phyloP scores from a whole-genome alignment of 30 jellyfish, hydroid and myxozoan genomes.

The Sanderia malayensis region DNA sequence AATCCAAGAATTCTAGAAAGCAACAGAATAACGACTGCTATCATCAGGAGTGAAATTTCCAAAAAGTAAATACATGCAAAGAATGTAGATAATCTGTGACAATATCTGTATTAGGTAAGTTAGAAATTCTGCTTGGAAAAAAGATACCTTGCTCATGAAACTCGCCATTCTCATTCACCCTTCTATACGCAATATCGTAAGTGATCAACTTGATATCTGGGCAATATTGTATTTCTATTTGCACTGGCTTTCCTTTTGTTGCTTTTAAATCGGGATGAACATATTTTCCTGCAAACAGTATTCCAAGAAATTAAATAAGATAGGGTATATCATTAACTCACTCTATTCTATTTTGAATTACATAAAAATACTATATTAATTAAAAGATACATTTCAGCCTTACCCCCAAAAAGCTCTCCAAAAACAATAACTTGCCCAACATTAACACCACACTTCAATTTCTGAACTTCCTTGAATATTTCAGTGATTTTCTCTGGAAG shows the following conservation, averaged over 20 bases:
- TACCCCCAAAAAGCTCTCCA: slow-evolving; percentile 97
- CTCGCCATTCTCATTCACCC: slow-evolving; percentile 11
- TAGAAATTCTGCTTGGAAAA: no score
- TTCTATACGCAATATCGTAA: slow-evolving; percentile 65
- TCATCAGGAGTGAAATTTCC: no score
- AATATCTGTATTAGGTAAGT: no score
- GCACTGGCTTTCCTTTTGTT: slow-evolving; percentile 53
- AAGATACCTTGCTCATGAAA: slow-evolving; percentile 8
- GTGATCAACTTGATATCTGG: slow-evolving; percentile 59
- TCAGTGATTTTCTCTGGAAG: slow-evolving; percentile 72
- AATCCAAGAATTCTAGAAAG: slow-evolving; percentile 73
- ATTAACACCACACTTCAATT: slow-evolving; percentile 21
- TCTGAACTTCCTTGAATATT: slow-evolving; percentile 50
- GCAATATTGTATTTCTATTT: slow-evolving; percentile 62
- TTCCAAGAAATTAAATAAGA: no score
- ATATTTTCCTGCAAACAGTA: slow-evolving; percentile 15
- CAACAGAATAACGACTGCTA: no score
- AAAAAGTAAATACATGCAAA: no score
- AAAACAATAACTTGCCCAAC: slow-evolving; percentile 67
- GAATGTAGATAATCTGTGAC: no score
- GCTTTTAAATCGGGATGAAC: slow-evolving; percentile 14
- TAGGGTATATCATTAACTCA: no score
- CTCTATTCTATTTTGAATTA: no score
- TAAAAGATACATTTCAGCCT: no score
- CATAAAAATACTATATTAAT: no score